Percentiles rank a stretch among this genome's conserved stretches.
phyloP scores from a whole-genome alignment of 2,797 vertebrate species.

The Betta splendens region DNA sequence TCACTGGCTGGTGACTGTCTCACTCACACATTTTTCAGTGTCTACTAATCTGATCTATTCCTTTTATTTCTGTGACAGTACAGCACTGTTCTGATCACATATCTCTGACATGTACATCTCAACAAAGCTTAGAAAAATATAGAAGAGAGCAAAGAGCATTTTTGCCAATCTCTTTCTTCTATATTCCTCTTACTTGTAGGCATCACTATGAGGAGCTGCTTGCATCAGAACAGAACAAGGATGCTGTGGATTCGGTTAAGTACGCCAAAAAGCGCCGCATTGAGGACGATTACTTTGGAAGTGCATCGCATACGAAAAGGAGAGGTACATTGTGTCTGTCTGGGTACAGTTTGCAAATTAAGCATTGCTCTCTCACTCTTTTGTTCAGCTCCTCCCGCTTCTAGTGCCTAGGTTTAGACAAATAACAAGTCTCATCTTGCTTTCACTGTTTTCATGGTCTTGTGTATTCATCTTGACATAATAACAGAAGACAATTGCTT shows the following conservation, averaged over 20 bases:
- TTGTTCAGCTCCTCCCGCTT: constrained; percentile 11
- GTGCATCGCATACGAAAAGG: constrained; percentile 36
- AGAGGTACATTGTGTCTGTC: constrained; percentile 67
- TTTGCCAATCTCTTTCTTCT: background rate
- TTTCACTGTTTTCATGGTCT: constrained; percentile 2
- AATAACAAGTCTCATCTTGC: constrained; percentile 1
- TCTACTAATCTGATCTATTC: no score
- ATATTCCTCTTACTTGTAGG: constrained; percentile 50
- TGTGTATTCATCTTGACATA: constrained; percentile 12
- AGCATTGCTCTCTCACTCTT: background rate
- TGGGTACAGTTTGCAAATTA: background rate
- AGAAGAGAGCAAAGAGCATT: no score
- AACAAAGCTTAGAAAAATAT: no score
- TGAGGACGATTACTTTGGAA: constrained; percentile 41
- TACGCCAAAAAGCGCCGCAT: constrained; percentile 74
- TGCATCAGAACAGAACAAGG: constrained; percentile 48
- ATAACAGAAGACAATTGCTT: constrained; percentile 2
- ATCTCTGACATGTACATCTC: no score
- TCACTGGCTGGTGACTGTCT: no score
- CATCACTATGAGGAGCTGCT: constrained; percentile 70
- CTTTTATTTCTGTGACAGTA: no score
- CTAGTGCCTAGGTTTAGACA: background rate
- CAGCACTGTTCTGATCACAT: no score
- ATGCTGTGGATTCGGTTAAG: constrained; percentile 75
- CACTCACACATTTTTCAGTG: no score